phyloP scores from a whole-genome alignment of 2,888 invertebrate genomes.

The Catocala nupta region DNA sequence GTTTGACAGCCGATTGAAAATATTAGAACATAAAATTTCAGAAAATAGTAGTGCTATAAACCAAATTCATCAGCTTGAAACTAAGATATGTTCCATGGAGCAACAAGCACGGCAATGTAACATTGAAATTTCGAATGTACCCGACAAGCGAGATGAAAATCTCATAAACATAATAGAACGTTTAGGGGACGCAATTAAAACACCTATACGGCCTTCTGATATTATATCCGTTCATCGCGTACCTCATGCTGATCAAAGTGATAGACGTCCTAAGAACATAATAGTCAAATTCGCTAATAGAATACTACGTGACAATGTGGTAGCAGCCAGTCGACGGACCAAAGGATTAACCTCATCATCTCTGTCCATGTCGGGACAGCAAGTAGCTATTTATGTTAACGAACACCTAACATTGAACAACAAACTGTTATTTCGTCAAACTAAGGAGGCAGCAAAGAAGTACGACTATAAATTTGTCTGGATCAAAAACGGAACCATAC shows the following conservation, averaged over 20 bases:
- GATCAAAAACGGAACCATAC: too few relatives aligned
- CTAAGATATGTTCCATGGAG: not conserved
- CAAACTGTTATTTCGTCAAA: not conserved
- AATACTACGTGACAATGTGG: not conserved
- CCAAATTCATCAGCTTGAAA: conserved; percentile 1
- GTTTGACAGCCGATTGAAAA: conserved; percentile 1
- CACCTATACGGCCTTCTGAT: not conserved
- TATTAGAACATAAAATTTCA: not conserved
- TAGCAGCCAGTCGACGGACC: not conserved
- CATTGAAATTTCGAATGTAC: not conserved
- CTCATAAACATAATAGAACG: not conserved
- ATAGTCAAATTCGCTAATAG: not conserved
- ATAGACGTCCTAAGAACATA: not conserved
- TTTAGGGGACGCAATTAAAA: not conserved
- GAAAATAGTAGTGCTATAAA: not conserved
- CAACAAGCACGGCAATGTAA: not conserved
- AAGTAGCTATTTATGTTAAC: not conserved
- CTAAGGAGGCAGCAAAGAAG: too few relatives aligned
- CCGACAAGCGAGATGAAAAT: not conserved
- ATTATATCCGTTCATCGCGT: too few relatives aligned
- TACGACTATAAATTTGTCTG: too few relatives aligned
- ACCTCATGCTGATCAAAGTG: conserved; percentile 1
- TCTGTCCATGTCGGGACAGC: not conserved
- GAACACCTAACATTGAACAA: not conserved
- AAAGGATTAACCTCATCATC: not conserved